Base-by-base conservation (phyloP, 2,888 invertebrate genomes). In the Sepioteuthis lessoniana region DNA sequence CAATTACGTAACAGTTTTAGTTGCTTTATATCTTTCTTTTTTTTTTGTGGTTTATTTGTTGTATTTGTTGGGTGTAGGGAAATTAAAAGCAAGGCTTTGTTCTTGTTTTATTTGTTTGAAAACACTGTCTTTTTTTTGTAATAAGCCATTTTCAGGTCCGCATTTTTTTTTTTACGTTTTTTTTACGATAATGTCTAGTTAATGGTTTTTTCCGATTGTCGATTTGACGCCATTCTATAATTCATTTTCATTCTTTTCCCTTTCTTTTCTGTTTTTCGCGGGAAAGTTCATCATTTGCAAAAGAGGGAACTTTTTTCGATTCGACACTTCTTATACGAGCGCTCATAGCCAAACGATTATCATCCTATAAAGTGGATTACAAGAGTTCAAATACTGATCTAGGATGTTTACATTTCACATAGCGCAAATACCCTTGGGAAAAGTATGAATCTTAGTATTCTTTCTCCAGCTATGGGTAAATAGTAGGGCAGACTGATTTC, bases 121-220 rank as follows among this genome's bases (percentile, higher is more conserved):
- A 55, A 55, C 21, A 55, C 21, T 55, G 55, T 25, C 25, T 55
- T n/a, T 76, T n/a, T n/a, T n/a, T 16, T 16, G n/a, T 10, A 16
- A 1, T 3, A 16, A 0, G 1, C 16, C 35, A 0, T 3, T 19
- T 8, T n/a, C n/a, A 21, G 21, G 21, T 25, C 55, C 25, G 1
- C 25, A 25, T 25, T 21, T n/a, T 1, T 76, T 76, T n/a, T 16
- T 76, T 60, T 31, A 28, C 1, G 1, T 76, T 76, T 76, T 13
- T 4, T n/a, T n/a, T 35, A 25, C 25, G 21, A 55, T 25, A 55
- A 25, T 55, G 25, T 55, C 55, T 3, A 3, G 25, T 25, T 76
- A 76, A 76, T 4, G 76, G 16, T 76, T n/a, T 76, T 76, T 13
- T 8, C 16, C 16, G n/a, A n/a, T 76, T 35, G 19, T 76, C 19